Conservation (phyloP, 1,140 invertebrate species). For the Hylaeus volcanicus region DNA sequence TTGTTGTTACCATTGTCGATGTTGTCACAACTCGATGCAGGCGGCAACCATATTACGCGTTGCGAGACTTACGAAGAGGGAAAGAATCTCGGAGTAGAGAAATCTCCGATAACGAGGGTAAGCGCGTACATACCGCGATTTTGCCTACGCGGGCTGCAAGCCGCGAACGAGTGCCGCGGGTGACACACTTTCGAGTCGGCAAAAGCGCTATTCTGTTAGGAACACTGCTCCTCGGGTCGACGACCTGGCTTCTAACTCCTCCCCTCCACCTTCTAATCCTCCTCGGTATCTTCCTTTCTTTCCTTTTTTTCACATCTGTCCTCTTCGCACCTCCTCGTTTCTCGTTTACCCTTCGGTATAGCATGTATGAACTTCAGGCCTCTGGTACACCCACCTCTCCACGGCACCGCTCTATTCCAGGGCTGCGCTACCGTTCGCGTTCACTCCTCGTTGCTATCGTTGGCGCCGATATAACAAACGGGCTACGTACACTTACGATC, state of each 20-base stretch:
- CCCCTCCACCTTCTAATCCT: constrained; percentile 8
- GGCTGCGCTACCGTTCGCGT: too few species aligned
- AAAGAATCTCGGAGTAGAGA: too few species aligned
- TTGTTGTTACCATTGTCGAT: too few species aligned
- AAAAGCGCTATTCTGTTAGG: constrained; percentile 66
- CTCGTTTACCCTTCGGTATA: not conserved
- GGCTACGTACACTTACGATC: too few species aligned
- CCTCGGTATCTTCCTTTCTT: not conserved
- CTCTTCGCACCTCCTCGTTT: not conserved
- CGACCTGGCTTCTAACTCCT: constrained; percentile 47
- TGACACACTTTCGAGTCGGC: constrained; percentile 64
- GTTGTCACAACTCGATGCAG: too few species aligned
- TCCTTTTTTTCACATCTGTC: not conserved
- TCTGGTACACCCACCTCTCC: not conserved
- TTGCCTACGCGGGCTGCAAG: not conserved
- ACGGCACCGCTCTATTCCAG: too few species aligned
- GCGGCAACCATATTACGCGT: too few species aligned
- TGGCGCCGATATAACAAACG: too few species aligned
- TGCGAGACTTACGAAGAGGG: too few species aligned
- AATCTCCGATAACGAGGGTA: too few species aligned
- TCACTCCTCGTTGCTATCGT: too few species aligned
- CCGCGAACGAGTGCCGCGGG: constrained; percentile 43
- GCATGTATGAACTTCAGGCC: not conserved
- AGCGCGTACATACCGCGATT: too few species aligned
- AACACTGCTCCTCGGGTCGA: constrained; percentile 57